A percentile compares a stretch with the other conserved stretches of the same genome.
These are phyloP conservation scores for Ia io DNA, from an alignment of 2,113 vertebrate species.

Conservation along the genomic window DNA sequence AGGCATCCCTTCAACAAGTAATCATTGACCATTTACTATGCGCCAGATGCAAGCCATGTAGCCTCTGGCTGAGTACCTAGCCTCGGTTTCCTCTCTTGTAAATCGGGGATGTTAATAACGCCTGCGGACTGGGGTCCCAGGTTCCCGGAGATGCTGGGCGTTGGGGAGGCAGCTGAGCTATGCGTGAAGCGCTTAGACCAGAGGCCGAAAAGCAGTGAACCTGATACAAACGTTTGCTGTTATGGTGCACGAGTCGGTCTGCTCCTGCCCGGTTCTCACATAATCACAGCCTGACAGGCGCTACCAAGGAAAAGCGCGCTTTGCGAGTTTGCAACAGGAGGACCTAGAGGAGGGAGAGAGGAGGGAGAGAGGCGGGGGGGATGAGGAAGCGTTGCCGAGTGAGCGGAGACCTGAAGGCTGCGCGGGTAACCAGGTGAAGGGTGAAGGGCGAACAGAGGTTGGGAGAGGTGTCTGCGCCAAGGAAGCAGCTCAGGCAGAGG, in stretches of 20 bases:
- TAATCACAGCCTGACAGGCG: neutral
- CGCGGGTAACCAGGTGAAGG: neutral
- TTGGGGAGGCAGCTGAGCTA: no score
- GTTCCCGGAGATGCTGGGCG: no score
- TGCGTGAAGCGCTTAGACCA: no score
- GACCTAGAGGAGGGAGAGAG: neutral
- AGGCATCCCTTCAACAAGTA: no score
- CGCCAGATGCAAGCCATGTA: no score
- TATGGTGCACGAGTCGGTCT: no score
- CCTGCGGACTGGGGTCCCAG: no score
- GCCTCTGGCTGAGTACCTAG: no score
- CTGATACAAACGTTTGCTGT: neutral
- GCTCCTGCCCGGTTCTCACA: neutral
- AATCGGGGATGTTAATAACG: constrained; percentile 59
- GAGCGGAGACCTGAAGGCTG: neutral
- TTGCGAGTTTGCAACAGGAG: neutral
- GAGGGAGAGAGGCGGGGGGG: neutral
- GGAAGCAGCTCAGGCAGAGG: neutral
- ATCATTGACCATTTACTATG: no score
- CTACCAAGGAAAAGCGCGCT: neutral
- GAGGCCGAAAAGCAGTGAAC: neutral
- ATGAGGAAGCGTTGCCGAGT: neutral
- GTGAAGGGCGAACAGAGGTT: accelerated
- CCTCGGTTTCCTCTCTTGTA: no score
- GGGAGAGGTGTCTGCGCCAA: neutral